A percentile compares a stretch with the other conserved stretches of the same genome.
These are phyloP conservation scores for Cantharis flavilabris DNA, from an alignment of 2,888 invertebrate genomes.

Conservation along the genomic window DNA sequence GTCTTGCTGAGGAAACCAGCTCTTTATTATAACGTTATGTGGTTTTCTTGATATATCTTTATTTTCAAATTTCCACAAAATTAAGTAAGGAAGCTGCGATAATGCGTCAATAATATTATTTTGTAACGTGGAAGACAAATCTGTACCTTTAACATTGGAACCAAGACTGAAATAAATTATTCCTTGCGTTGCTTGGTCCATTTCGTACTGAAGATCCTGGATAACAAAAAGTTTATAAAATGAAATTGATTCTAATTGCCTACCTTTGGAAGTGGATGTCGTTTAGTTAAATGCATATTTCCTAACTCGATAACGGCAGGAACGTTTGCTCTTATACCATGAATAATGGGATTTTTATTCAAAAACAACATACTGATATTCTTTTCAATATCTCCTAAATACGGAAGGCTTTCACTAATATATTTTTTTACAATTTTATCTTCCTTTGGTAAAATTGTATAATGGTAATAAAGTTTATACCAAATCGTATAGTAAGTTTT, in stretches of 20 bases:
- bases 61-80: slow-evolving; percentile 57
- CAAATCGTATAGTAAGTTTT: slow-evolving; percentile 42
- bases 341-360: slow-evolving; percentile 46
- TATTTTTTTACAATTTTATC: slow-evolving; percentile 44
- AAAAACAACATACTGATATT: slow-evolving; percentile 47
- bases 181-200: slow-evolving; percentile 50
- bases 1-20: slow-evolving; percentile 58
- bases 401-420: slow-evolving; percentile 48
- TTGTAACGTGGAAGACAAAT: slow-evolving; percentile 46
- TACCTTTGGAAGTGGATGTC: slow-evolving; percentile 44
- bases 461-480: slow-evolving; percentile 37
- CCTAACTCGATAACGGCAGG: slow-evolving; percentile 46
- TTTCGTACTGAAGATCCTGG: slow-evolving; percentile 48
- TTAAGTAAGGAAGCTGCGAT: slow-evolving; percentile 50
- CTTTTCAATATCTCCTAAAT: slow-evolving; percentile 44
- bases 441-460: slow-evolving; percentile 38
- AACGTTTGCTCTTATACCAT: slow-evolving; percentile 44
- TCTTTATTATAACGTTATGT: slow-evolving; percentile 50
- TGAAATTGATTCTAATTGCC: slow-evolving; percentile 19
- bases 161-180: slow-evolving; percentile 55
- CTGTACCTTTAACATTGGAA: slow-evolving; percentile 50
- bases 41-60: slow-evolving; percentile 49
- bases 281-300: slow-evolving; percentile 43
- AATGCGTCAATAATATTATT: slow-evolving; percentile 49
- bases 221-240: slow-evolving; percentile 6